Percentiles rank a stretch among this genome's conserved stretches.
phyloP scores from a whole-genome alignment of 1,140 invertebrate genomes.

The Heliconius eleuchia region DNA sequence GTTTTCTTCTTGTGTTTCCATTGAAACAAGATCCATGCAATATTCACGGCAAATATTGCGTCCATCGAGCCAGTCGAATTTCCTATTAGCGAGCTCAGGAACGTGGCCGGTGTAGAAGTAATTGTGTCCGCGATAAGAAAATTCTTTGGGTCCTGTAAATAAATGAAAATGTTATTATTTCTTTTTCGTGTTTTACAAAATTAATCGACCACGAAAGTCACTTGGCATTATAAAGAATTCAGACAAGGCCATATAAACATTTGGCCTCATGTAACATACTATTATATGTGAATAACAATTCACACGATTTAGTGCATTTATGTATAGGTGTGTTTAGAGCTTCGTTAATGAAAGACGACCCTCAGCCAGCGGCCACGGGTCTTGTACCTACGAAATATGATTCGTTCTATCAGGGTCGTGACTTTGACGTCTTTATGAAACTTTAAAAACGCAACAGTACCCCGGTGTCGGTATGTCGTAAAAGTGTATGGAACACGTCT shows the following conservation, averaged over 20 bases:
- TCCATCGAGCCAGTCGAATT: conserved; percentile 94
- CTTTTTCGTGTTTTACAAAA: background rate
- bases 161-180: conserved; percentile 31
- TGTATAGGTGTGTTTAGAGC: conserved; percentile 38
- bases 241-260: conserved; percentile 39
- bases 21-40: conserved; percentile 94
- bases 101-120: conserved; percentile 94
- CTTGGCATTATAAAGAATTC: conserved; percentile 36
- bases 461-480: conserved; percentile 36
- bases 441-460: conserved; percentile 50
- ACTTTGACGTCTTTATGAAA: conserved; percentile 57
- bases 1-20: conserved; percentile 94
- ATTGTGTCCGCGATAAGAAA: conserved; percentile 92
- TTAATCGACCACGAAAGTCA: conserved; percentile 4
- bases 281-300: conserved; percentile 55
- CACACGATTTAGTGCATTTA: conserved; percentile 42
- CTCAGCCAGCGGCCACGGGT: conserved; percentile 46
- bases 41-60: conserved; percentile 94
- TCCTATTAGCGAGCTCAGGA: conserved; percentile 87
- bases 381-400: conserved; percentile 50
- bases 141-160: conserved; percentile 92
- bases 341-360: conserved; percentile 56
- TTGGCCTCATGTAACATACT: conserved; percentile 47
- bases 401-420: conserved; percentile 56
- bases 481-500: conserved; percentile 41